Evolutionary conservation across 2,113 vertebrate genomes (phyloP).

Genomic region (Eptesicus fuscus): DNA sequence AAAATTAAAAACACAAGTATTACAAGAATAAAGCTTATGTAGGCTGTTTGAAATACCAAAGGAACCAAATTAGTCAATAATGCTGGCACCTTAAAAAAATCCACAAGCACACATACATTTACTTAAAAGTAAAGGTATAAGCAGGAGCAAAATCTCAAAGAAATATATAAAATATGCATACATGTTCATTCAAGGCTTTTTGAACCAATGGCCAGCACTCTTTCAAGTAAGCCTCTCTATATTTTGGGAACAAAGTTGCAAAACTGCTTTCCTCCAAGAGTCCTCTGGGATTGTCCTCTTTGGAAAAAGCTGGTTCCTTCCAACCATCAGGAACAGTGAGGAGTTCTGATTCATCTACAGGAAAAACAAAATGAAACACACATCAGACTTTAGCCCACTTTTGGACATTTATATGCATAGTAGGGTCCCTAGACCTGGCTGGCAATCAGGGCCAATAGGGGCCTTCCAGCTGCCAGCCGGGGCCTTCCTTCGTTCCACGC

Average conservation of each 20-base stretch:
- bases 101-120: background rate
- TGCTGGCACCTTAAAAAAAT: background rate
- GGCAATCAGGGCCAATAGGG: too few species aligned
- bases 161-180: conserved; percentile 75
- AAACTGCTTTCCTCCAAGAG: conserved; percentile 98
- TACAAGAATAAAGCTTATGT: background rate
- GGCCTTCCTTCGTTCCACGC: too few species aligned
- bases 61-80: conserved; percentile 16
- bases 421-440: too few species aligned
- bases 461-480: too few species aligned
- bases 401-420: background rate
- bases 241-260: conserved; percentile 96
- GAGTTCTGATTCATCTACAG: conserved; percentile 87
- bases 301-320: conserved; percentile 91
- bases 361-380: background rate
- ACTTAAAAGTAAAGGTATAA: conserved; percentile 2
- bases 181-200: conserved; percentile 89
- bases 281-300: conserved; percentile 92
- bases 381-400: background rate
- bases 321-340: conserved; percentile 96
- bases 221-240: conserved; percentile 94
- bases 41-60: conserved; percentile 11
- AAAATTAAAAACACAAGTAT: background rate
- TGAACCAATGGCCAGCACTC: conserved; percentile 97
- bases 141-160: background rate